Base-by-base conservation (phyloP, 2,113 vertebrate genomes). In the Dromiciops gliroides region DNA sequence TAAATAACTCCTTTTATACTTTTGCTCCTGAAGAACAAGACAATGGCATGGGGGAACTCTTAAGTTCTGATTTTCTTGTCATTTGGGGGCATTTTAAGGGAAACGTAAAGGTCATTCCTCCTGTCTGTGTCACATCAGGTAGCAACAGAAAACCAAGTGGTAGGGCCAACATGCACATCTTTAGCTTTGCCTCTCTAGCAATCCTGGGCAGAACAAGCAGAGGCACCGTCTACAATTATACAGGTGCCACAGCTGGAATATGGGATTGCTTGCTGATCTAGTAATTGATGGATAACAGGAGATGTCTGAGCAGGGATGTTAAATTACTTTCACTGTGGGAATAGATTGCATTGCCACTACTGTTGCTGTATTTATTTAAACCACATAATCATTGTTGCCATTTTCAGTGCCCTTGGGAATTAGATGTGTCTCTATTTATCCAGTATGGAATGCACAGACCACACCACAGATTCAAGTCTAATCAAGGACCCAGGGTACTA, bases 241-340 rank as follows among this genome's bases (percentile, higher is more conserved):
- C 97, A 93, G 83, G 94, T 94, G 95, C 52, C 48, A 97, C 53
- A 0, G 22, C 48, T 95, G 96, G 96, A 91, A 60, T 47, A 11
- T 49, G 48, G 44, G 89, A 26, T 95, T 97, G 97, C 97, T 98
- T 95, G 92, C 97, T 98, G 97, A 93, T 96, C 93, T 94, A 91
- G 95, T 98, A 98, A 98, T 93, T 97, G 97, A 98, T 94, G 94
- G 97, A 96, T 95, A 97, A 96, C 91, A 97, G 96, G 95, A 94
- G 96, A 94, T 2, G 0, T 94, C 96, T 96, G 97, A 96, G 98
- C 50, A 95, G 92, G 88, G 93, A 94, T 94, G 95, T 93, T 97
- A 97, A 97, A 97, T 98, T 98, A 96, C 93, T 95, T 97, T 98
- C 97, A 56, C 96, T 50, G 37, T 90, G 93, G 97, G 97, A 97